Percentiles rank a stretch among this genome's conserved stretches.
These are phyloP conservation scores for Abrostola triplasia DNA, from an alignment of 2,888 invertebrate species.

Conservation along the genomic window DNA sequence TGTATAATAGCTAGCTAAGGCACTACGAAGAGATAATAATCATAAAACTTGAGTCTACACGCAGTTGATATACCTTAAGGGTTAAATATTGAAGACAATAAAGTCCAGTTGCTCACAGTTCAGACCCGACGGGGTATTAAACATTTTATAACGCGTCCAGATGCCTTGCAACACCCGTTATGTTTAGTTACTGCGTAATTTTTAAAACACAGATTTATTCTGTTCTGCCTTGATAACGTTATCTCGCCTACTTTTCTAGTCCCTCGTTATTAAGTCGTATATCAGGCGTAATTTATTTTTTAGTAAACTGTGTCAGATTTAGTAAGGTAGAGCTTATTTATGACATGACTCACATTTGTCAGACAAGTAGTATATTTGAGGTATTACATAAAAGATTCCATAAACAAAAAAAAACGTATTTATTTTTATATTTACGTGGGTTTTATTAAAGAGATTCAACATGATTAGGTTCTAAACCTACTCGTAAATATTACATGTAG, in stretches of 20 bases:
- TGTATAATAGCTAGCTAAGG: neutral
- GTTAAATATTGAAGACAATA: neutral
- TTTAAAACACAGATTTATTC: neutral
- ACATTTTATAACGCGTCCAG: neutral
- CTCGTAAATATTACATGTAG: neutral
- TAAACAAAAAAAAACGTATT: too few relatives aligned
- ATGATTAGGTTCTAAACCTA: too few relatives aligned
- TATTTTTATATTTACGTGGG: too few relatives aligned
- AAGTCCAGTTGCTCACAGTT: slow-evolving; percentile 1
- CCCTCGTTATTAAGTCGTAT: too few relatives aligned
- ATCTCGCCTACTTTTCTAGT: too few relatives aligned
- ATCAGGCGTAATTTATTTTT: too few relatives aligned
- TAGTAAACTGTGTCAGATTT: too few relatives aligned
- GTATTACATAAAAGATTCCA: too few relatives aligned
- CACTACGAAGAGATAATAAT: neutral
- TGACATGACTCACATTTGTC: too few relatives aligned
- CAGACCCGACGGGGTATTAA: neutral
- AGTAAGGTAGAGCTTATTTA: too few relatives aligned
- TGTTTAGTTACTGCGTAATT: neutral
- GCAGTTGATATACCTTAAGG: neutral
- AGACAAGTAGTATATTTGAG: too few relatives aligned
- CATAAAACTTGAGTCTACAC: neutral
- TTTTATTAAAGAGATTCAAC: too few relatives aligned
- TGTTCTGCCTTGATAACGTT: neutral
- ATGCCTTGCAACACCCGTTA: neutral